Evolutionary conservation across 2,888 invertebrate species (phyloP), one percentile per base, ranked within the genome.

Genomic region (Tuberolachnus salignus): DNA sequence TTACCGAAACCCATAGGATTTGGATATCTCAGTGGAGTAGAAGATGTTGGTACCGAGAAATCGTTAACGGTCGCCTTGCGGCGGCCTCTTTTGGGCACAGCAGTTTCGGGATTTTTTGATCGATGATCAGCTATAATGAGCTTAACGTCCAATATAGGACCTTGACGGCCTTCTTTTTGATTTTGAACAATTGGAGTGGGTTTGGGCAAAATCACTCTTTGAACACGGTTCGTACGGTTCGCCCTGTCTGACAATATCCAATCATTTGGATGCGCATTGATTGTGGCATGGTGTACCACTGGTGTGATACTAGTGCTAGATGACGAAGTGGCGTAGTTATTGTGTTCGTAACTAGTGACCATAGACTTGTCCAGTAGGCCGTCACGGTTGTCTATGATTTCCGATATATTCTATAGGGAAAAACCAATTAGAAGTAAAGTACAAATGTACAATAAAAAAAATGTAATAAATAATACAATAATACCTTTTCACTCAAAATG

Each of bases 41-140:
- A 55, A 26, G 75, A 81, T 69, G 75, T 67, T 1, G 75, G 80
- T 19, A 44, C 64, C 26, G 71, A 72, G 72, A 80, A 72, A 19
- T 80, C 72, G 57, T 80, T 73, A 21, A 49, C 49, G 19, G 6
- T 13, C 3, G 63, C 57, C 16, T 80, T 81, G n/a, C 82, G 78
- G 49, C 82, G 74, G 14, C 82, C 82, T 64, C 82, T 71, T 64
- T 80, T 72, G 3, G 82, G 80, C 16, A 80, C 46, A 0, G 91
- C 90, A 6, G 90, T 87, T 82, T 93, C 92, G 0, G 92, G 92
- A 86, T 93, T 92, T 82, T 91, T 87, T 82, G 92, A 91, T 82
- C 92, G 89, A 84, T 92, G 92, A 84, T 93, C 93, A 0, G 92
- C 93, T 83, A 93, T 92, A 80, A 94, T 92, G 6, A 92, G 92